Percentiles rank a stretch among this genome's conserved stretches.
Conservation (phyloP, 2,888 invertebrate species). For the Lottia scabra region DNA sequence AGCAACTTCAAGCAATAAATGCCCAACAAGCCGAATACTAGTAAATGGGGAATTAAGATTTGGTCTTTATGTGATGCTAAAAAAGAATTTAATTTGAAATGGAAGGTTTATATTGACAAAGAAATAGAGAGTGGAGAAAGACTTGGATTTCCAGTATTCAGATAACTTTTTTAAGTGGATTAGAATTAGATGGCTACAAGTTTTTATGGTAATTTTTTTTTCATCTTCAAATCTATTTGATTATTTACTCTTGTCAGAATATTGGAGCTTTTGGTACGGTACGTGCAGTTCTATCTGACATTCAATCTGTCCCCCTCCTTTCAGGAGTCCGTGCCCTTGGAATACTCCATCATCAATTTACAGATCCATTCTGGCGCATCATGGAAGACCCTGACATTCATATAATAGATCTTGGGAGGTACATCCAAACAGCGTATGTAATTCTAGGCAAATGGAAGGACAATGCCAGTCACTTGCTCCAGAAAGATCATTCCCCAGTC, state of each 20-base stretch:
- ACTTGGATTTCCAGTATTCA: not conserved
- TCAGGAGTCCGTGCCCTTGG: no score
- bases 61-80: not conserved
- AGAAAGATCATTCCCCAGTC: no score
- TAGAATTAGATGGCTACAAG: not conserved
- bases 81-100: not conserved
- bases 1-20: not conserved
- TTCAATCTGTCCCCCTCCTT: no score
- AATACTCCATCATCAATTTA: no score
- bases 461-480: no score
- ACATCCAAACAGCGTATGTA: no score
- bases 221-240: not conserved
- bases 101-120: not conserved
- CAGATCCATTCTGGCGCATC: no score
- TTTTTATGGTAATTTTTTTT: not conserved
- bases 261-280: no score
- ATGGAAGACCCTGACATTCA: no score
- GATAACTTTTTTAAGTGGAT: not conserved
- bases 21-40: not conserved
- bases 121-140: not conserved
- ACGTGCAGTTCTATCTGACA: no score
- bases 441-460: no score
- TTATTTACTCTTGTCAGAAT: not conserved
- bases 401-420: no score
- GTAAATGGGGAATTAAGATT: not conserved